phyloP scores from a whole-genome alignment of 2,797 vertebrate genomes.

The Lindbergichthys nudifrons region DNA sequence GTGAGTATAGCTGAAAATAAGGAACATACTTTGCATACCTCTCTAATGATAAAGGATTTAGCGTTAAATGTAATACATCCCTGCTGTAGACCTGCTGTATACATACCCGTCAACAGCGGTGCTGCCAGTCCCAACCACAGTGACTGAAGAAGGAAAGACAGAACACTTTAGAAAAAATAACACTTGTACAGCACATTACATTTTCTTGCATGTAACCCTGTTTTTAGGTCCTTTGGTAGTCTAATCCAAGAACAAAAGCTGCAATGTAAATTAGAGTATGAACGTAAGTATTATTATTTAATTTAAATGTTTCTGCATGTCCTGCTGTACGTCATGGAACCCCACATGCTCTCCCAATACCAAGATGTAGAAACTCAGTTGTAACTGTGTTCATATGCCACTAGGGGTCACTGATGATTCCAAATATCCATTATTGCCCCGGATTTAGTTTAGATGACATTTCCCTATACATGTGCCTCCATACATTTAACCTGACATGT shows the following conservation, averaged over 20 bases:
- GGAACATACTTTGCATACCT: not conserved
- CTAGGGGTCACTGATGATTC: constrained; percentile 67
- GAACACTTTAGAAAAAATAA: constrained; percentile 15
- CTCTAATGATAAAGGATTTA: not conserved
- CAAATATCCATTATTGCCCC: not conserved
- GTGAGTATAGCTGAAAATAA: not conserved
- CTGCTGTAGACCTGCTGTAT: not conserved
- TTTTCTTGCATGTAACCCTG: not conserved
- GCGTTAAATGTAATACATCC: not conserved
- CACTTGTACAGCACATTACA: not conserved
- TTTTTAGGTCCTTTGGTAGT: not conserved
- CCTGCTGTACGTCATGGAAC: not conserved
- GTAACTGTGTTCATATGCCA: constrained; percentile 46
- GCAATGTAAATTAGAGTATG: not conserved
- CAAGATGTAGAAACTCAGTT: not conserved
- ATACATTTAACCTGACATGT: constrained; percentile 16
- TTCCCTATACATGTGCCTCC: constrained; percentile 7
- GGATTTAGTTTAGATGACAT: not conserved
- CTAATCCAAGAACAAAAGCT: not conserved
- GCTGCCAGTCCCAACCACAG: constrained; percentile 71
- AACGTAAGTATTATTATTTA: not conserved
- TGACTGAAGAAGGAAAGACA: constrained; percentile 68
- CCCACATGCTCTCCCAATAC: not conserved
- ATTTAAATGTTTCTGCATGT: not conserved
- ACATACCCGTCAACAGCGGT: constrained; percentile 80